Conservation (phyloP, 2,888 invertebrate species). For the Heteromyza rotundicornis region DNA sequence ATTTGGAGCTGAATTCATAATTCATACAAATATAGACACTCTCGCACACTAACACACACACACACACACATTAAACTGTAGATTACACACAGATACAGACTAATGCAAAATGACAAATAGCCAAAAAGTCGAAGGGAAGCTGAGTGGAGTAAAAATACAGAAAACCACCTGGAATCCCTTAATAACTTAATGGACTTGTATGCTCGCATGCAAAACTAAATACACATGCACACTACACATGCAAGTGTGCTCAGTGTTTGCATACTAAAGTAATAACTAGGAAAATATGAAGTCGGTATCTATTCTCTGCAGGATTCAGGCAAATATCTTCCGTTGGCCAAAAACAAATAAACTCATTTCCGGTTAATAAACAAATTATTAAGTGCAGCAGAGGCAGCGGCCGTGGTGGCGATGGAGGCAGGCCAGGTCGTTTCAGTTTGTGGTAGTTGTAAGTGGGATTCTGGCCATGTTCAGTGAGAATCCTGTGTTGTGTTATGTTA, state of each 20-base stretch:
- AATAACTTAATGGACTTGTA: constrained; percentile 51
- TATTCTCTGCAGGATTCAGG: too few relatives aligned
- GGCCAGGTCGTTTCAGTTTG: neutral
- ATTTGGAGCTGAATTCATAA: constrained; percentile 29
- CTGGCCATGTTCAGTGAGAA: neutral
- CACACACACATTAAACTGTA: neutral
- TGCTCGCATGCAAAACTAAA: constrained; percentile 37
- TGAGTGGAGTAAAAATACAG: constrained; percentile 38
- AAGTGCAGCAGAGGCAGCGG: constrained; percentile 33
- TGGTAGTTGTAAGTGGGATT: neutral
- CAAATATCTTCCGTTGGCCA: neutral
- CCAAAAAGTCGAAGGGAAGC: too few relatives aligned
- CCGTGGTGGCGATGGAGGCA: constrained; percentile 18
- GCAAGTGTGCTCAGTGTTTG: too few relatives aligned
- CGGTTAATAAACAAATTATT: constrained; percentile 52
- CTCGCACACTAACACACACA: neutral
- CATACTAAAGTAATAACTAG: too few relatives aligned
- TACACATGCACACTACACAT: constrained; percentile 25
- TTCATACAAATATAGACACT: constrained; percentile 6
- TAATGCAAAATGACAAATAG: constrained; percentile 3
- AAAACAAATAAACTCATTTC: constrained; percentile 42
- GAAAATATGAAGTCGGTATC: too few relatives aligned
- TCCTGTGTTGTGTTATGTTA: neutral
- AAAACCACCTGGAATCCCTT: constrained; percentile 41
- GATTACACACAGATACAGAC: neutral